Conservation (phyloP, 2,797 vertebrate genomes). For the Ptychadena robeensis region DNA sequence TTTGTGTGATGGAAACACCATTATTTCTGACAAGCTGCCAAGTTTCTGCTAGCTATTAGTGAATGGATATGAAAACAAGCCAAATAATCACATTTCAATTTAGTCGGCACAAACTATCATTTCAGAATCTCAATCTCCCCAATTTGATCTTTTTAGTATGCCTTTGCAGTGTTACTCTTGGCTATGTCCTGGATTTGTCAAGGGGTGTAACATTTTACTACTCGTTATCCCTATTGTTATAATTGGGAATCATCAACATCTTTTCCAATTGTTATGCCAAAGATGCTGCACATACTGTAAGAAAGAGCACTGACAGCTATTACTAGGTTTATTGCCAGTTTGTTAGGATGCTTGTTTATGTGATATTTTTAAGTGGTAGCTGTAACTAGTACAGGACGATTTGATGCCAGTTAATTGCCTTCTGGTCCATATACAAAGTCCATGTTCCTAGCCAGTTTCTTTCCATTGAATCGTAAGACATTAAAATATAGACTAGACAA, state of each 20-base stretch:
- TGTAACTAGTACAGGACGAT: not conserved
- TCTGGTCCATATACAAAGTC: not conserved
- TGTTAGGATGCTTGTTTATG: constrained; percentile 15
- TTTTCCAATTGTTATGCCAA: constrained; percentile 4
- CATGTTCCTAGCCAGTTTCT: not conserved
- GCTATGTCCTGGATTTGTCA: constrained; percentile 34
- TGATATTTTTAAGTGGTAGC: constrained; percentile 9
- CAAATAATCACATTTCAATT: constrained; percentile 47
- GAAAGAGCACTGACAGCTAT: constrained; percentile 8
- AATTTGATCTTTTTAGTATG: constrained; percentile 32
- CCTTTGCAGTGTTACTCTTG: not conserved
- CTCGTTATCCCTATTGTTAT: not conserved
- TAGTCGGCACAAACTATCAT: constrained; percentile 42
- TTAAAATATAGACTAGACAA: too few species aligned
- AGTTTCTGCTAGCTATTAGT: constrained; percentile 44
- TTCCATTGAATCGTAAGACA: not conserved
- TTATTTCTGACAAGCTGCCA: constrained; percentile 56
- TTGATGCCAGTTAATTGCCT: constrained; percentile 20
- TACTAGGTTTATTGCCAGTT: constrained; percentile 18
- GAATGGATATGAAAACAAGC: constrained; percentile 50
- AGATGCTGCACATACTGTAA: not conserved
- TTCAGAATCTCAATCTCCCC: constrained; percentile 12
- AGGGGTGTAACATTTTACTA: constrained; percentile 17
- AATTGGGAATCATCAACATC: not conserved
- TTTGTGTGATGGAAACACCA: constrained; percentile 45